Base-by-base conservation (phyloP, 2,797 vertebrate genomes). In the Caiman crocodilus region DNA sequence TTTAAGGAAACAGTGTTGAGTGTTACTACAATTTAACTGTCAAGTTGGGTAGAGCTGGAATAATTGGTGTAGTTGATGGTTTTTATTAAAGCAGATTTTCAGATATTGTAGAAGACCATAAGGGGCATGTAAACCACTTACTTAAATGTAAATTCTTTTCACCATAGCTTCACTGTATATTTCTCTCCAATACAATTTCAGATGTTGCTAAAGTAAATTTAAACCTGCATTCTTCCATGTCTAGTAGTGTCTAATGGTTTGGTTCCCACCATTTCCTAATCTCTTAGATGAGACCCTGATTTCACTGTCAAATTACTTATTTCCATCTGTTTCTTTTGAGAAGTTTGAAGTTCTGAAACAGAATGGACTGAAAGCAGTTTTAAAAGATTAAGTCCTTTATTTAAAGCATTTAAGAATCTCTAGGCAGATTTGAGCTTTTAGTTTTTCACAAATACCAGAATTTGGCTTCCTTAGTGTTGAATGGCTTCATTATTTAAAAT, bases 391-490 rank as follows among this genome's bases (percentile, higher is more conserved):
- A 80, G 9, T 88, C 71, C 28, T 50, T 77, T 90, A 14, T 56
- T 18, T 14, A 76, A 94, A 73, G 35, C 25, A 76, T 64, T 60
- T 55, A 50, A 79, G 75, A 69, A 79, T 80, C 77, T 81, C 35
- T 74, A 75, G 82, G 82, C 81, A 92, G 55, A 65, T 95, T 84
- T 87, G 69, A 90, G 15, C 59, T 94, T 82, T 82, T 64, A 75
- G 79, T 88, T 88, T 69, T 95, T 96, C 83, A 89, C 77, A 69
- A 87, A 90, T 92, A n/a, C 0, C 92, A 92, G 92, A 96, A 64
- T 82, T 64, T 92, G 79, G 55, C 86, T 82, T 61, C 76, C 69
- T 94, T 89, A 55, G 32, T 82, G 30, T 28, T 91, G 71, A 84
- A 74, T 89, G 79, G 57, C 60, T 95, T 94, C 91, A 42, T 71